These are phyloP conservation scores for Catocala sponsa DNA, from an alignment of 2,888 invertebrate genomes.

Conservation along the genomic window DNA sequence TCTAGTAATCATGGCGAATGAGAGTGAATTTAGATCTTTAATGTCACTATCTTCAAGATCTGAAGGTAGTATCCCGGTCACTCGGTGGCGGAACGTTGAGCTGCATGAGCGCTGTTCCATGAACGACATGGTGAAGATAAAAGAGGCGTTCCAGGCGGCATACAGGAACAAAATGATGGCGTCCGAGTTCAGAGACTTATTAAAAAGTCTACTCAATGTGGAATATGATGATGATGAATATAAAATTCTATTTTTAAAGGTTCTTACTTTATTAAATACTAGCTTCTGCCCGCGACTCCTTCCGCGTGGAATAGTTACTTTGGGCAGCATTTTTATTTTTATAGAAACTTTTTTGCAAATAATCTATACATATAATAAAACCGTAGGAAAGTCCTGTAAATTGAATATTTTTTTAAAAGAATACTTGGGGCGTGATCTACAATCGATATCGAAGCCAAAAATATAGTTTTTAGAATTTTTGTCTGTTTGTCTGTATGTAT, in stretches of 20 bases:
- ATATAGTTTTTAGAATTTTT: too few species aligned
- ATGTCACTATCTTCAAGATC: conserved; percentile 71
- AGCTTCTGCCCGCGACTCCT: too few species aligned
- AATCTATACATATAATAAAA: too few species aligned
- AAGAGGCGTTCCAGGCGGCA: conserved; percentile 78
- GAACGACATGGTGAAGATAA: conserved; percentile 78
- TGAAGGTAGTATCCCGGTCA: conserved; percentile 65
- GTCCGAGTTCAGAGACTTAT: conserved; percentile 73
- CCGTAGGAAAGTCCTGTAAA: too few species aligned
- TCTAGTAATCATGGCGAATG: conserved; percentile 64
- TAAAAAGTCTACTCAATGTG: conserved; percentile 78
- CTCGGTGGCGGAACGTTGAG: conserved; percentile 67
- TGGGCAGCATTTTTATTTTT: too few species aligned
- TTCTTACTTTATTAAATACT: conserved; percentile 57
- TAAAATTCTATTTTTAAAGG: conserved; percentile 89
- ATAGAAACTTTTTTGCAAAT: too few species aligned
- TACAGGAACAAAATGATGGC: conserved; percentile 75
- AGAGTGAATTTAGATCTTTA: conserved; percentile 70
- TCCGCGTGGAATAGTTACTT: too few species aligned
- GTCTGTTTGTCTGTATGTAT: too few species aligned
- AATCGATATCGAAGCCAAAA: too few species aligned
- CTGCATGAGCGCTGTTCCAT: conserved; percentile 80
- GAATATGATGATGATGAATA: conserved; percentile 88
- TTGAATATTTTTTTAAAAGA: too few species aligned
- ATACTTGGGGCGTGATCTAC: too few species aligned